Percentiles rank a stretch among this genome's conserved stretches.
phyloP scores from a whole-genome alignment of 2,888 invertebrate species.

The Oasisia sp. region DNA sequence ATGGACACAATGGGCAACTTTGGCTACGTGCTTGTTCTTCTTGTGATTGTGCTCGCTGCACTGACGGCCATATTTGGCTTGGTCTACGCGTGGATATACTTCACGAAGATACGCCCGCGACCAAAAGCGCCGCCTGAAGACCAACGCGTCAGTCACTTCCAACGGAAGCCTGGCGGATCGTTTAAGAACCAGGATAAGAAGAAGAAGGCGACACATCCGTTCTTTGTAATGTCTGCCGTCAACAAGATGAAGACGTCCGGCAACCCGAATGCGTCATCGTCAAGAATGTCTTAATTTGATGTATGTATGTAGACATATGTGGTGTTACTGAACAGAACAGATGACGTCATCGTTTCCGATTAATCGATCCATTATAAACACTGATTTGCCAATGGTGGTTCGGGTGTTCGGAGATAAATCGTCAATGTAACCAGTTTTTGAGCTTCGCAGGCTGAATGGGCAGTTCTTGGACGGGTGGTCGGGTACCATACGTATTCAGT shows the following conservation, averaged over 20 bases:
- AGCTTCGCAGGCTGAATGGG: neutral
- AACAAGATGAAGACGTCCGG: neutral
- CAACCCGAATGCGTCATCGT: neutral
- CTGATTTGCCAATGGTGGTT: neutral
- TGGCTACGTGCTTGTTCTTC: neutral
- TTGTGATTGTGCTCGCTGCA: conserved; percentile 37
- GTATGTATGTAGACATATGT: neutral
- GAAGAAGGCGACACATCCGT: neutral
- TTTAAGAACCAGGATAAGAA: neutral
- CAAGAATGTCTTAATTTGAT: neutral
- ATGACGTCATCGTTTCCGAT: neutral
- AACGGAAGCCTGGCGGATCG: neutral
- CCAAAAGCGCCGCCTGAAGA: neutral
- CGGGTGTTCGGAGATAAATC: neutral
- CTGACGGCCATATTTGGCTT: conserved; percentile 40
- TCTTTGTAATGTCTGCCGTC: neutral
- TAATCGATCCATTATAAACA: neutral
- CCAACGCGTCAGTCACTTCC: neutral
- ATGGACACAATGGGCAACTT: neutral
- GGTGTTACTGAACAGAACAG: neutral
- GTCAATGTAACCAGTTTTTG: neutral
- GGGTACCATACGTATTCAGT: neutral
- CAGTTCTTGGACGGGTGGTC: neutral
- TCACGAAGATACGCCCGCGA: conserved; percentile 41
- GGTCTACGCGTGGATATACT: conserved; percentile 44